phyloP scores from a whole-genome alignment of 2,888 invertebrate species.

The Latrodectus hesperus region DNA sequence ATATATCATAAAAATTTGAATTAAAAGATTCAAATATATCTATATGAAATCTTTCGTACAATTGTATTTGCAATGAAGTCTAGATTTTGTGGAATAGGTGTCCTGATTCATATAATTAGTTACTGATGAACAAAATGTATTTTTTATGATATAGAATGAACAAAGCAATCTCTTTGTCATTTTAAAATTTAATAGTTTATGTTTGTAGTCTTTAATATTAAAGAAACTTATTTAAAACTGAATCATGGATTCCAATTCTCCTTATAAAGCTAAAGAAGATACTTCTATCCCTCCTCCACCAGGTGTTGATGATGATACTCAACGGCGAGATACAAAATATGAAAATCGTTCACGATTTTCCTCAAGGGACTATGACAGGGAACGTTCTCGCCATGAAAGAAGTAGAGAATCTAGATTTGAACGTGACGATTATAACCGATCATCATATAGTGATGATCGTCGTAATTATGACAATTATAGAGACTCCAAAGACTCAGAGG shows the following conservation, averaged over 20 bases:
- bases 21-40: no score
- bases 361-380: constrained; percentile 43
- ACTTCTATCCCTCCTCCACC: constrained; percentile 33
- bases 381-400: constrained; percentile 45
- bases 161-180: no score
- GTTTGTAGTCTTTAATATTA: no score
- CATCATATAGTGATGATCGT: constrained; percentile 24
- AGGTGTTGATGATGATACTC: constrained; percentile 49
- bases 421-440: constrained; percentile 27
- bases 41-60: no score
- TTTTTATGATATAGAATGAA: no score
- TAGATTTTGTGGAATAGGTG: no score
- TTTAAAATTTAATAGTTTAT: no score
- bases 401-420: constrained; percentile 40
- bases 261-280: background rate
- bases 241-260: constrained; percentile 11
- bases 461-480: constrained; percentile 3
- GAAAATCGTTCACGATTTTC: constrained; percentile 36
- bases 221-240: background rate
- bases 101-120: no score
- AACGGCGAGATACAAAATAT: constrained; percentile 15
- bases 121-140: no score
- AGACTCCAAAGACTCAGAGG: constrained; percentile 22
- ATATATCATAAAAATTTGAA: no score
- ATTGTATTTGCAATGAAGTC: no score